phyloP scores from a whole-genome alignment of 2,797 vertebrate genomes.

The Schizopygopsis pylzovi region DNA sequence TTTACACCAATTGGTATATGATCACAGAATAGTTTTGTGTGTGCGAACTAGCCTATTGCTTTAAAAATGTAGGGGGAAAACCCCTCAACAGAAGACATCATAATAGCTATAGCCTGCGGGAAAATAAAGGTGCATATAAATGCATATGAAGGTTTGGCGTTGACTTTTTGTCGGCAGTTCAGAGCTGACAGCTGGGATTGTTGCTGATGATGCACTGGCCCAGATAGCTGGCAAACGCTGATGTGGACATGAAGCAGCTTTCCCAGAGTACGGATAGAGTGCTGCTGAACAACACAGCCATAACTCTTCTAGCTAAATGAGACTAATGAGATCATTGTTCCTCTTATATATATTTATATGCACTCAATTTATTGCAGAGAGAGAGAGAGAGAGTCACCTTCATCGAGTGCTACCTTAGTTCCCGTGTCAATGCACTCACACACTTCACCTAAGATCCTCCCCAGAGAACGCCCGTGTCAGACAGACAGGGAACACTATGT shows the following conservation, averaged over 20 bases:
- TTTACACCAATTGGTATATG: background rate
- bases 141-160: conserved; percentile 2
- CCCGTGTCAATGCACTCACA: conserved; percentile 25
- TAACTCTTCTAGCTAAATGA: conserved; percentile 26
- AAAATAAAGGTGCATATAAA: conserved; percentile 54
- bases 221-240: conserved; percentile 32
- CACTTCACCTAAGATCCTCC: conserved; percentile 4
- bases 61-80: background rate
- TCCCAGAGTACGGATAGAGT: background rate
- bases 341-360: conserved; percentile 32
- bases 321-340: conserved; percentile 43
- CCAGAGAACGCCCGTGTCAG: conserved; percentile 13
- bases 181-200: conserved; percentile 27
- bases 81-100: conserved; percentile 10
- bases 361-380: conserved; percentile 9
- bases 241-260: conserved; percentile 28
- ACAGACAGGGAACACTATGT: conserved; percentile 16
- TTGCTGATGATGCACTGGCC: conserved; percentile 40
- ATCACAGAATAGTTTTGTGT: background rate
- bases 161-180: conserved; percentile 18
- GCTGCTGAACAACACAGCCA: background rate
- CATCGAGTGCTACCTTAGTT: background rate
- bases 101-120: conserved; percentile 43
- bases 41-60: background rate
- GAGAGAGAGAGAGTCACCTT: background rate